Percentiles rank a stretch among this genome's conserved stretches.
These are phyloP conservation scores for Naso thynnoides DNA, from an alignment of 2,797 vertebrate species.

Conservation along the genomic window DNA sequence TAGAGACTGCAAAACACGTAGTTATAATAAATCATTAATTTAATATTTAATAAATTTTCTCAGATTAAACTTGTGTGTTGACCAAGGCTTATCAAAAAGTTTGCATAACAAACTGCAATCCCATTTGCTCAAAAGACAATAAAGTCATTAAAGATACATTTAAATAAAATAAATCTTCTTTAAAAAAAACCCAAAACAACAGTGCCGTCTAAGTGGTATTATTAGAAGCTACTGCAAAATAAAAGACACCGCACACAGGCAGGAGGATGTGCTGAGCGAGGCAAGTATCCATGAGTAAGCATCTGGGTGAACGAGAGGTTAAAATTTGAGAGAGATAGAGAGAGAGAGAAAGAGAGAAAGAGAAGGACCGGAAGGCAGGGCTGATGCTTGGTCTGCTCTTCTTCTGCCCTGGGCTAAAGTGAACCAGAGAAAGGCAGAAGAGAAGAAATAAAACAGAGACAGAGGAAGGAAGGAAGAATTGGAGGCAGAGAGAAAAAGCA, in stretches of 20 bases:
- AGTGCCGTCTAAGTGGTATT: conserved; percentile 23
- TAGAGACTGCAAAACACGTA: not conserved
- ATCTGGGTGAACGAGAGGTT: conserved; percentile 55
- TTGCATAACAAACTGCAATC: conserved; percentile 5
- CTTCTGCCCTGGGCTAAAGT: conserved; percentile 37
- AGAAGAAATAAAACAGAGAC: conserved; percentile 13
- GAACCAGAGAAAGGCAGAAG: conserved; percentile 8
- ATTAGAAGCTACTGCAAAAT: conserved; percentile 52
- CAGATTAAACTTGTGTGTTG: too few species aligned
- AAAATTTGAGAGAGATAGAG: conserved; percentile 17
- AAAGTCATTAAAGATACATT: conserved; percentile 28
- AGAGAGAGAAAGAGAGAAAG: conserved; percentile 1
- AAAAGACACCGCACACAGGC: conserved; percentile 29
- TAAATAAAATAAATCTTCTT: not conserved
- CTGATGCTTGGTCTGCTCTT: conserved; percentile 2
- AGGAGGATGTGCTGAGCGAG: conserved; percentile 57
- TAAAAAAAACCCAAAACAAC: conserved; percentile 19
- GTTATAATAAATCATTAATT: not conserved
- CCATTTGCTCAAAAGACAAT: conserved; percentile 26
- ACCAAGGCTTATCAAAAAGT: too few species aligned
- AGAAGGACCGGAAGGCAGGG: not conserved
- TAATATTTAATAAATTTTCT: not conserved
- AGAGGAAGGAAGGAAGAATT: not conserved
- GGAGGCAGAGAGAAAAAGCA: too few species aligned
- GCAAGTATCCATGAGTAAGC: conserved; percentile 60